phyloP scores from a whole-genome alignment of 1,140 invertebrate species.

The Cherax destructor region DNA sequence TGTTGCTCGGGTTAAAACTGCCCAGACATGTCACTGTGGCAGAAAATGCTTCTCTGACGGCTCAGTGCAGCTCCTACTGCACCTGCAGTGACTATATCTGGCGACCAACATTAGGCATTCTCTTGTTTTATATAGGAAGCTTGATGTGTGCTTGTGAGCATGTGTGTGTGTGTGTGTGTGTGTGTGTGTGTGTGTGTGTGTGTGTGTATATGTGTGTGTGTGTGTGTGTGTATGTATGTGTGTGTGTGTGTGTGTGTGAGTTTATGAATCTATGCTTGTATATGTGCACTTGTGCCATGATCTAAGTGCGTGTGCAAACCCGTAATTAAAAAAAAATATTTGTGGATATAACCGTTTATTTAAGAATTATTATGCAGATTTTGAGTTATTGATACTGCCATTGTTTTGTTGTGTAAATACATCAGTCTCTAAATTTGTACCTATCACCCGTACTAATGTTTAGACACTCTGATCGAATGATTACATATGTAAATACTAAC shows the following conservation, averaged over 20 bases:
- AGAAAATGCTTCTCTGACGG: no score
- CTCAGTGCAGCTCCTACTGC: no score
- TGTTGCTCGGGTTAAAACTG: not conserved
- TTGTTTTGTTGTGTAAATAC: not conserved
- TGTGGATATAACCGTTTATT: not conserved
- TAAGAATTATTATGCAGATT: not conserved
- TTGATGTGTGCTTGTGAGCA: not conserved
- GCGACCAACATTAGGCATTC: no score
- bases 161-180: constrained; percentile 31
- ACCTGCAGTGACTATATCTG: no score
- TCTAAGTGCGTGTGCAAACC: not conserved
- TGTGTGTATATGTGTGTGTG: constrained; percentile 23
- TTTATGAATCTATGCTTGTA: no score
- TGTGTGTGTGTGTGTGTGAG: not conserved
- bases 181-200: constrained; percentile 12
- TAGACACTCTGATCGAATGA: constrained; percentile 35
- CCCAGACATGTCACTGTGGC: not conserved
- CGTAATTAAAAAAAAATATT: not conserved
- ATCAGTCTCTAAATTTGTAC: constrained; percentile 7
- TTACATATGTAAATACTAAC: constrained; percentile 42
- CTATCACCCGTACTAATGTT: constrained; percentile 19
- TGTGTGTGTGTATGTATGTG: constrained; percentile 11
- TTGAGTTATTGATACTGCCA: not conserved
- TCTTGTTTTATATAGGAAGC: no score
- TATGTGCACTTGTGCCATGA: no score